These are phyloP conservation scores for Darevskia nairensis DNA, from an alignment of 2,797 vertebrate genomes.

Conservation along the genomic window DNA sequence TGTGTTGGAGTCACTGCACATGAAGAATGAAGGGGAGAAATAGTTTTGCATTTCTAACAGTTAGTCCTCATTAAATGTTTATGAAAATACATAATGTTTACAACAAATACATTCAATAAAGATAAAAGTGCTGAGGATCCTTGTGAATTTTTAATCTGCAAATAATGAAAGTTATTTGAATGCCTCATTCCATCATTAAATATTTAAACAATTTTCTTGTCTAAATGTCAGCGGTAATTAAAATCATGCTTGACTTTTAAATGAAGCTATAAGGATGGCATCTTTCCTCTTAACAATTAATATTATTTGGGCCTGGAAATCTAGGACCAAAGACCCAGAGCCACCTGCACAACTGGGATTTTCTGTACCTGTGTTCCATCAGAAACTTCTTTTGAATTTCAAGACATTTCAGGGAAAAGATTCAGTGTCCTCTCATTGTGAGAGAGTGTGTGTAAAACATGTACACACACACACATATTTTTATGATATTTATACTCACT, in stretches of 20 bases:
- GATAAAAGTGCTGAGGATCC: constrained; percentile 22
- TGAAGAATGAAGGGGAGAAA: neutral
- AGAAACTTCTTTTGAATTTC: neutral
- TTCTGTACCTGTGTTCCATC: neutral
- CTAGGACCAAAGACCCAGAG: neutral
- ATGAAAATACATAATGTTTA: neutral
- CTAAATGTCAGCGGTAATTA: constrained; percentile 52
- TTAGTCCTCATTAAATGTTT: constrained; percentile 31
- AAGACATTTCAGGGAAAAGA: neutral
- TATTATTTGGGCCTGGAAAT: neutral
- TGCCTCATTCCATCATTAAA: constrained; percentile 33
- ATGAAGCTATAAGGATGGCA: constrained; percentile 1
- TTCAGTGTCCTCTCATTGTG: neutral
- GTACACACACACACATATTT: too few relatives aligned
- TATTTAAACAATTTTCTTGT: constrained; percentile 46
- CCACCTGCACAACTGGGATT: neutral
- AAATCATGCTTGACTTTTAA: constrained; percentile 42
- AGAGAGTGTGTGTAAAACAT: neutral
- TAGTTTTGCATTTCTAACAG: constrained; percentile 30
- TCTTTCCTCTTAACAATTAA: neutral
- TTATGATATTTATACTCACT: too few relatives aligned
- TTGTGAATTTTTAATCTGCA: constrained; percentile 36
- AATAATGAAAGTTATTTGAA: constrained; percentile 37
- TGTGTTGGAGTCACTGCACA: neutral
- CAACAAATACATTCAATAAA: constrained; percentile 37